Evolutionary conservation across 2,888 invertebrate genomes (phyloP).

Genomic region (Pomacea canaliculata): DNA sequence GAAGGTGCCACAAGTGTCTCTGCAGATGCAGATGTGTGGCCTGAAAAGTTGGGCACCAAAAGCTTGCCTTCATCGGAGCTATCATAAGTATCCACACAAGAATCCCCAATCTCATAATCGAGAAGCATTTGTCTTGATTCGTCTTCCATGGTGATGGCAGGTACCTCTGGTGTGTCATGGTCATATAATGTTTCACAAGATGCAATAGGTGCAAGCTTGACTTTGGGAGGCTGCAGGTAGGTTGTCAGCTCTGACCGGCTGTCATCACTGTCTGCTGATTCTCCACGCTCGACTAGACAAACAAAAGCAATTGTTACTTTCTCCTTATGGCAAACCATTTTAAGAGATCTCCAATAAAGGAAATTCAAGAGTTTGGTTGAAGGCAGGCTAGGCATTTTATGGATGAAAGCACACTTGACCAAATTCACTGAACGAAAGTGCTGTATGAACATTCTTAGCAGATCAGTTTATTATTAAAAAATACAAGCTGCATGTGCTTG

Average conservation of each 20-base stretch:
- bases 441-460: too few species aligned
- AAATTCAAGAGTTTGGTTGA: background rate
- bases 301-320: background rate
- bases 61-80: constrained; percentile 44
- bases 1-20: constrained; percentile 50
- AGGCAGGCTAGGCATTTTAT: background rate
- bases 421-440: too few species aligned
- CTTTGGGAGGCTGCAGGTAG: constrained; percentile 51
- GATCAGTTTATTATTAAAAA: too few species aligned
- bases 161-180: constrained; percentile 47
- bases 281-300: constrained; percentile 43
- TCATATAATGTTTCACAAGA: constrained; percentile 68
- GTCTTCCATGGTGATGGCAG: constrained; percentile 55
- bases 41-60: constrained; percentile 38
- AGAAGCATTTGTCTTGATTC: constrained; percentile 45
- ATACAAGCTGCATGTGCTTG: too few species aligned
- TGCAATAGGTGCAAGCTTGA: constrained; percentile 68
- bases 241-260: constrained; percentile 48
- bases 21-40: constrained; percentile 46
- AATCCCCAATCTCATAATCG: constrained; percentile 48
- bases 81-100: constrained; percentile 50
- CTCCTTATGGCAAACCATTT: background rate
- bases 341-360: background rate
- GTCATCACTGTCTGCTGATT: constrained; percentile 51
- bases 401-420: too few species aligned